These are phyloP conservation scores for Anguilla megastoma DNA, from an alignment of 2,797 vertebrate genomes.

Conservation along the genomic window DNA sequence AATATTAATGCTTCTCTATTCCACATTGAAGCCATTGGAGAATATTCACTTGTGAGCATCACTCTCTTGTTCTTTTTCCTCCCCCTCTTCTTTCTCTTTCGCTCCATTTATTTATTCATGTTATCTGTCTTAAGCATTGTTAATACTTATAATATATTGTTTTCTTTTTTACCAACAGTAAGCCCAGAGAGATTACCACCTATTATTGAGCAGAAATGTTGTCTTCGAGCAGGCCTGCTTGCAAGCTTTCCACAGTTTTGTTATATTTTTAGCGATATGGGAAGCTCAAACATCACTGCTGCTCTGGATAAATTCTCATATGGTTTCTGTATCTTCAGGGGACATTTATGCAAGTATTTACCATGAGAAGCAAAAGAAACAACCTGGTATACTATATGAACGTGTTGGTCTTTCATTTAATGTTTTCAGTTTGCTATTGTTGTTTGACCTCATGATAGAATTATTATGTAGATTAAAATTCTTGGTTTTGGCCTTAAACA, in stretches of 20 bases:
- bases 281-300: neutral
- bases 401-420: neutral
- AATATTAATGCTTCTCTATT: conserved; percentile 31
- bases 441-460: neutral
- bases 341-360: neutral
- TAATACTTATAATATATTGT: conserved; percentile 24
- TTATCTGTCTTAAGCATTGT: conserved; percentile 8
- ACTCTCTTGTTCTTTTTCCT: neutral
- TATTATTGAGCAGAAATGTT: conserved; percentile 24
- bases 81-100: neutral
- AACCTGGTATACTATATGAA: neutral
- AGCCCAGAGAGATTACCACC: conserved; percentile 20
- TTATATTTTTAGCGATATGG: conserved; percentile 29
- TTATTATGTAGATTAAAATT: neutral
- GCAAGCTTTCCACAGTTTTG: neutral
- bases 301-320: conserved; percentile 10
- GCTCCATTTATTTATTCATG: neutral
- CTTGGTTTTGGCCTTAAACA: neutral
- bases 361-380: neutral
- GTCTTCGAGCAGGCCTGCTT: neutral
- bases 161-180: neutral
- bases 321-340: neutral
- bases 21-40: conserved; percentile 5
- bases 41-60: conserved; percentile 15
- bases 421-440: neutral